These are phyloP conservation scores for Eulemur rufifrons DNA, from an alignment of 2,113 vertebrate species.

Conservation along the genomic window DNA sequence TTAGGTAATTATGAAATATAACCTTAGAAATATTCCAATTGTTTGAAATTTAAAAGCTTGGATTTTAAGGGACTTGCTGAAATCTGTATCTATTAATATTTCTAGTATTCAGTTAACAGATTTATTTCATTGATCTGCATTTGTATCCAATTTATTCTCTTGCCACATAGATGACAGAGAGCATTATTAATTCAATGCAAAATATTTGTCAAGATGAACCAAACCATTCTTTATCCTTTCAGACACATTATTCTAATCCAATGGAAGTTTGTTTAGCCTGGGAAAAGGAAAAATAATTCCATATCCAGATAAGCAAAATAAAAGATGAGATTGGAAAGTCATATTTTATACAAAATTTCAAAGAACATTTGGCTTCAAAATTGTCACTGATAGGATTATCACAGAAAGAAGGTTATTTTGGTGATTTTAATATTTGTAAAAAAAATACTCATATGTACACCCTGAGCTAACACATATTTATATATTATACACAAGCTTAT, in stretches of 20 bases:
- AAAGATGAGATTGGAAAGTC: constrained; percentile 26
- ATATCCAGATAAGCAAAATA: constrained; percentile 32
- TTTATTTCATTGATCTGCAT: constrained; percentile 54
- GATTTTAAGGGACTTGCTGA: constrained; percentile 44
- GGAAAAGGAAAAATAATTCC: constrained; percentile 36
- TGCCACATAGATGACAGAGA: not conserved
- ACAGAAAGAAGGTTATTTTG: not conserved
- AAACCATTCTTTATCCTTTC: constrained; percentile 59
- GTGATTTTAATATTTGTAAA: not conserved
- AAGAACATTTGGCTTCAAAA: constrained; percentile 17
- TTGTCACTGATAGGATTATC: not conserved
- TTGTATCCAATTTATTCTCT: constrained; percentile 54
- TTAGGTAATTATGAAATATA: constrained; percentile 34
- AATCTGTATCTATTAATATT: constrained; percentile 55
- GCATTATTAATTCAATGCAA: constrained; percentile 50
- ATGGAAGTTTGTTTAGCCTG: constrained; percentile 1
- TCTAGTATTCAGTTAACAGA: constrained; percentile 35
- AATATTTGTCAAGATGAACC: constrained; percentile 48
- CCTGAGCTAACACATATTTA: not conserved
- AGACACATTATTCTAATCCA: constrained; percentile 46
- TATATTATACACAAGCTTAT: not conserved
- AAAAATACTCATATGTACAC: not conserved
- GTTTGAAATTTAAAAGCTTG: not conserved
- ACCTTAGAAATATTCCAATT: constrained; percentile 25
- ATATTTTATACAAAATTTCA: constrained; percentile 7